Conservation (phyloP, 2,797 vertebrate species). For the Cryptoblepharus egeriae region DNA sequence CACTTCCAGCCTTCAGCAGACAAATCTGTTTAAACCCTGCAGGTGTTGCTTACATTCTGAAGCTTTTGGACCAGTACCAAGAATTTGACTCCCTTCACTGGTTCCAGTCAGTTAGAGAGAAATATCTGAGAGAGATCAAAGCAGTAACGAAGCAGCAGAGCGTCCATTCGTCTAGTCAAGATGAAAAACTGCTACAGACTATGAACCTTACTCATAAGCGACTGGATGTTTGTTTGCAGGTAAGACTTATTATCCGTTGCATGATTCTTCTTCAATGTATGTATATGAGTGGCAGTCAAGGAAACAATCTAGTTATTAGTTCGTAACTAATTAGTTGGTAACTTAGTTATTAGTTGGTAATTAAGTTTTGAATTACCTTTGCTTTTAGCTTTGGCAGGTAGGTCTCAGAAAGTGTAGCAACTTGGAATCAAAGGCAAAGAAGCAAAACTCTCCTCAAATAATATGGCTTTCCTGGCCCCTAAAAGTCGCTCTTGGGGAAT, state of each 20-base stretch:
- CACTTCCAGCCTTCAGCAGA: no score
- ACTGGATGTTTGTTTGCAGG: slow-evolving; percentile 94
- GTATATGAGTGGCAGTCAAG: background rate
- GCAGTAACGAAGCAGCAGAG: slow-evolving; percentile 95
- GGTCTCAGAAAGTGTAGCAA: no score
- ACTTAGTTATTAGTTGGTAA: background rate
- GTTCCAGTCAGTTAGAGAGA: slow-evolving; percentile 98
- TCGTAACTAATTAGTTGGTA: background rate
- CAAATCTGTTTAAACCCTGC: slow-evolving; percentile 45
- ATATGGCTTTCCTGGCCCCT: no score
- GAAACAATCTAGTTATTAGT: background rate
- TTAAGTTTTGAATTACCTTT: background rate
- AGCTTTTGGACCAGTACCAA: slow-evolving; percentile 97
- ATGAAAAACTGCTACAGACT: slow-evolving; percentile 95
- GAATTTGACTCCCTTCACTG: slow-evolving; percentile 99
- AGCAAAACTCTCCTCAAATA: no score
- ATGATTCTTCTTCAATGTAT: background rate
- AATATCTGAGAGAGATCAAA: slow-evolving; percentile 93
- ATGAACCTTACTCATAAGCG: slow-evolving; percentile 99
- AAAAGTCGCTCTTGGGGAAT: no score
- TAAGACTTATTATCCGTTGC: slow-evolving; percentile 64
- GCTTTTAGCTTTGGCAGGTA: no score
- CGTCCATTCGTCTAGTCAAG: slow-evolving; percentile 88
- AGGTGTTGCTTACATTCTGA: slow-evolving; percentile 98
- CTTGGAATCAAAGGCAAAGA: no score